A percentile compares a stretch with the other conserved stretches of the same genome.
Conservation (phyloP, 35 echinoderm and acorn worm genomes). For the Stichopus chloronotus region DNA sequence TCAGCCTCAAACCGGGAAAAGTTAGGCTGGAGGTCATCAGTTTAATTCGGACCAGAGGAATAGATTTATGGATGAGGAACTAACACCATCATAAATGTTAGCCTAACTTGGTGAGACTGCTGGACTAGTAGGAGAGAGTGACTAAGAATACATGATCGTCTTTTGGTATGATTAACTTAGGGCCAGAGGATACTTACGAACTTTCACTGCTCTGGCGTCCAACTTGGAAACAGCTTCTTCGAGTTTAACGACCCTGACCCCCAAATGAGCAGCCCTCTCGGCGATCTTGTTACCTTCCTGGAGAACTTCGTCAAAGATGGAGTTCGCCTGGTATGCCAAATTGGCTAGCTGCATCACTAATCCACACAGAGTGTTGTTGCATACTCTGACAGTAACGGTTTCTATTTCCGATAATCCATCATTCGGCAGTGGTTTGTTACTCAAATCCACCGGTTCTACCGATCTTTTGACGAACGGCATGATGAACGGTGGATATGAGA, state of each 20-base stretch:
- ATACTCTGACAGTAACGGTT: conserved; percentile 62
- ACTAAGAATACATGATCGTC: no score
- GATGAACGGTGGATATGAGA: conserved; percentile 39
- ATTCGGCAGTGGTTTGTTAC: conserved; percentile 84
- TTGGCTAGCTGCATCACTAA: conserved; percentile 83
- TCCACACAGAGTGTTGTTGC: conserved; percentile 85
- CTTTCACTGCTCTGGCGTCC: conserved; percentile 91
- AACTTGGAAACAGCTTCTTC: conserved; percentile 75
- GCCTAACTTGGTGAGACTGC: no score
- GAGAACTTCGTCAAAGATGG: conserved; percentile 84
- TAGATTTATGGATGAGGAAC: no score
- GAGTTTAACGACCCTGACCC: conserved; percentile 61
- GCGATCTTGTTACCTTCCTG: conserved; percentile 69
- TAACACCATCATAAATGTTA: no score
- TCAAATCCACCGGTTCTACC: conserved; percentile 82
- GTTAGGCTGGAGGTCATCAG: no score
- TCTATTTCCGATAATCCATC: conserved; percentile 85
- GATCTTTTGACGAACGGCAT: conserved; percentile 93
- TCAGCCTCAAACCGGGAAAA: no score
- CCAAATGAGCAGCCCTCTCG: conserved; percentile 68
- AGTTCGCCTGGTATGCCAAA: conserved; percentile 77
- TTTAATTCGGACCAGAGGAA: no score
- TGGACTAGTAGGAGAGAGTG: no score
- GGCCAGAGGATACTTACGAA: conserved; percentile 76
- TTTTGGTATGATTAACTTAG: no score